Conservation (phyloP, 2,797 vertebrate genomes). For the Cynodonichthys magdalenae region DNA sequence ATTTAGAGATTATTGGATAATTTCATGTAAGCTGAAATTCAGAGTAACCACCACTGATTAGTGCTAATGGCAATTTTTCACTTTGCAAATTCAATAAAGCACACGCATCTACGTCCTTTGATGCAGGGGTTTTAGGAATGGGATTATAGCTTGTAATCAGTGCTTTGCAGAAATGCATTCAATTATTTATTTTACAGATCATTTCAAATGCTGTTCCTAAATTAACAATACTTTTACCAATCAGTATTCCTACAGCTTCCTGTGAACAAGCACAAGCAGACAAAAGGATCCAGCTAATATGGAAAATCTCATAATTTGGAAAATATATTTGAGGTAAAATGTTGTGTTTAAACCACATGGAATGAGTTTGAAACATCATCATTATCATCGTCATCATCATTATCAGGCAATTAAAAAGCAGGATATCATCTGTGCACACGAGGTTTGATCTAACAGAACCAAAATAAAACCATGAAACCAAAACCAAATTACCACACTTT, state of each 20-base stretch:
- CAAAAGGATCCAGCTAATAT: no score
- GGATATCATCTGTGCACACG: not conserved
- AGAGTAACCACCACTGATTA: conserved; percentile 10
- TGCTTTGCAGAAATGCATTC: not conserved
- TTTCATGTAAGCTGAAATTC: conserved; percentile 17
- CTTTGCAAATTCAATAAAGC: not conserved
- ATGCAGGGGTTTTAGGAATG: not conserved
- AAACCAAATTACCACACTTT: not conserved
- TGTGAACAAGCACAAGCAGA: no score
- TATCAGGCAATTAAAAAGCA: no score
- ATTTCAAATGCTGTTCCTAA: not conserved
- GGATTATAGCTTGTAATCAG: not conserved
- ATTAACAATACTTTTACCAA: not conserved
- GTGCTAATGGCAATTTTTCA: conserved; percentile 16
- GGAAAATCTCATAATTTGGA: no score
- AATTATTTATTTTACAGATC: not conserved
- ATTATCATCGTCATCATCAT: no score
- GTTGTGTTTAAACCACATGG: no score
- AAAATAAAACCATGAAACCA: not conserved
- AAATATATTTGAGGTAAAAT: no score
- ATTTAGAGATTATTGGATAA: conserved; percentile 31
- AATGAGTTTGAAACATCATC: no score
- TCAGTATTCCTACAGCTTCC: no score
- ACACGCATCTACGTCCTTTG: not conserved
- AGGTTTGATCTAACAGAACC: not conserved